These are phyloP conservation scores for Galeopsomyia nigrocyanea DNA, from an alignment of 2,888 invertebrate genomes.

Conservation along the genomic window DNA sequence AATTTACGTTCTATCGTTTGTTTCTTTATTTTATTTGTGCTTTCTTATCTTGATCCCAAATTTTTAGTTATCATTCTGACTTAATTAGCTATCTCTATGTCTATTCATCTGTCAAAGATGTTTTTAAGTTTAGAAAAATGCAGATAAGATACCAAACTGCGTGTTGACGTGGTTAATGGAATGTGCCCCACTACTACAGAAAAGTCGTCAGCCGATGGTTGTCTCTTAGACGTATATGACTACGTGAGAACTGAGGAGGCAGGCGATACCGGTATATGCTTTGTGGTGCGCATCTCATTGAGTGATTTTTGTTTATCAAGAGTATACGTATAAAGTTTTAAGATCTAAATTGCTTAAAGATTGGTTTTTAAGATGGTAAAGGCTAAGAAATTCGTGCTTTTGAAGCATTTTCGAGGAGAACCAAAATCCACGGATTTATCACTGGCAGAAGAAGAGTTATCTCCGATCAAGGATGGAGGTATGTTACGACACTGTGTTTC, in stretches of 20 bases:
- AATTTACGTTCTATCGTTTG: not conserved
- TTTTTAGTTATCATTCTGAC: too few species aligned
- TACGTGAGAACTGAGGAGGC: too few species aligned
- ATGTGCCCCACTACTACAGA: too few species aligned
- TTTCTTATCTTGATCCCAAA: too few species aligned
- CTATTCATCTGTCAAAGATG: too few species aligned
- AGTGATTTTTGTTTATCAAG: conserved; percentile 5
- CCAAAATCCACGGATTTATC: conserved; percentile 77
- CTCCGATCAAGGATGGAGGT: conserved; percentile 79
- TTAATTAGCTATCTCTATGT: too few species aligned
- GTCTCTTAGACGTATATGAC: too few species aligned
- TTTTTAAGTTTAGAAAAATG: too few species aligned
- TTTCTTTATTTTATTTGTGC: not conserved
- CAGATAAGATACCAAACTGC: too few species aligned
- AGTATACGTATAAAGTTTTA: not conserved
- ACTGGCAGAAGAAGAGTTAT: conserved; percentile 79
- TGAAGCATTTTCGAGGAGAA: conserved; percentile 76
- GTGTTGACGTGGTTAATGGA: too few species aligned
- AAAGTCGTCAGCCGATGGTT: too few species aligned
- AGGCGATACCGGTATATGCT: not conserved
- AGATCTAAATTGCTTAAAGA: not conserved
- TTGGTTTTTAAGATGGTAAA: conserved; percentile 66
- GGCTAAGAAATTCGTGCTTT: conserved; percentile 76
- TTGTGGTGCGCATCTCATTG: not conserved
- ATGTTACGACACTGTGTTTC: conserved; percentile 37